A percentile compares a stretch with the other conserved stretches of the same genome.
phyloP scores from a whole-genome alignment of 2,113 vertebrate genomes.

The Synodontis membranacea region DNA sequence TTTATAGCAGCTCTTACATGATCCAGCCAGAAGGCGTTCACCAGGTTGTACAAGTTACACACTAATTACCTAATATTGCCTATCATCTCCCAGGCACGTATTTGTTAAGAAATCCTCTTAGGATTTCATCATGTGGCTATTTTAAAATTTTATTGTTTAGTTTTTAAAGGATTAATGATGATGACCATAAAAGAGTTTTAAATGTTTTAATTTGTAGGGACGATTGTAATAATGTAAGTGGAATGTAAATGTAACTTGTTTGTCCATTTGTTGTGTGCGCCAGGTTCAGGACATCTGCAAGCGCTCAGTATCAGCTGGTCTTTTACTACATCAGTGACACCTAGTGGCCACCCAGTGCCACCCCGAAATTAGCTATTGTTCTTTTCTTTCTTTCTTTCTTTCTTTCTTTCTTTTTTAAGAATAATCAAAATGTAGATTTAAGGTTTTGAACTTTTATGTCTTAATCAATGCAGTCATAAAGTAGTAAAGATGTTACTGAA shows the following conservation, averaged over 20 bases:
- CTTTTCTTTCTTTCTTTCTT: neutral
- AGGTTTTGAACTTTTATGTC: neutral
- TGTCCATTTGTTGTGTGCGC: neutral
- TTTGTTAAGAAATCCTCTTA: neutral
- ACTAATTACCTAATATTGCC: neutral
- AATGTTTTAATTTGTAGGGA: neutral
- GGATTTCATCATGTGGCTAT: neutral
- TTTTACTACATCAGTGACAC: neutral
- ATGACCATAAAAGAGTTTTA: neutral
- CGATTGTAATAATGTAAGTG: slow-evolving; percentile 2
- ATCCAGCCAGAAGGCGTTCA: slow-evolving; percentile 3
- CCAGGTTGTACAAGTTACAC: neutral
- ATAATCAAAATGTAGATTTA: neutral
- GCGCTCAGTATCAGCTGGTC: neutral
- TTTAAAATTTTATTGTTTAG: neutral
- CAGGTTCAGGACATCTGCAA: neutral
- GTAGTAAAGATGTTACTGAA: neutral
- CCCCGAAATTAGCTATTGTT: neutral
- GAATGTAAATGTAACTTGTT: slow-evolving; percentile 1
- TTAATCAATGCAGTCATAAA: neutral
- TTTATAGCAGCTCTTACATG: neutral
- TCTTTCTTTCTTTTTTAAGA: neutral
- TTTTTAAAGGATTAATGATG: neutral
- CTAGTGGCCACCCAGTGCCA: neutral
- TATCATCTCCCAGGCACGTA: neutral